phyloP scores from a whole-genome alignment of 2,888 invertebrate species.

The Listrodromus nycthemerus region DNA sequence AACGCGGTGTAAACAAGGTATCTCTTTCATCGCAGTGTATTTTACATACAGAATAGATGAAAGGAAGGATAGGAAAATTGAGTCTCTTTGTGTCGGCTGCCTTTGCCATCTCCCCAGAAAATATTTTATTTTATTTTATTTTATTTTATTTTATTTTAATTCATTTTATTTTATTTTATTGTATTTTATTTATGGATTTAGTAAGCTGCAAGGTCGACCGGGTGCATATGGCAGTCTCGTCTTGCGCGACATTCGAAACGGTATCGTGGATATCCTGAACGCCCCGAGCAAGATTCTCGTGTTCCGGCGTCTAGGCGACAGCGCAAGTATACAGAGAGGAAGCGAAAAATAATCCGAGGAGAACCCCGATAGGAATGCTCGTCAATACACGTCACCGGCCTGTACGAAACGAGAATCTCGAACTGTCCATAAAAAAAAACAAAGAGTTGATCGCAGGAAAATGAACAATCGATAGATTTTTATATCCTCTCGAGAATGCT shows the following conservation, averaged over 20 bases:
- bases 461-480: background rate
- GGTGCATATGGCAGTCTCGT: constrained; percentile 46
- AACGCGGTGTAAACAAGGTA: constrained; percentile 40
- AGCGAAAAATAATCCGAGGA: constrained; percentile 53
- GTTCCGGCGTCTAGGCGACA: constrained; percentile 54
- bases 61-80: background rate
- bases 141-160: too few relatives aligned
- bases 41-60: background rate
- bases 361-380: constrained; percentile 21
- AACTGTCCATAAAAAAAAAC: constrained; percentile 6
- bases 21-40: constrained; percentile 2
- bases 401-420: constrained; percentile 36
- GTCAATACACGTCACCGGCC: background rate
- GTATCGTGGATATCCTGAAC: constrained; percentile 61
- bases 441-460: background rate
- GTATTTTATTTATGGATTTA: constrained; percentile 46
- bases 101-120: background rate
- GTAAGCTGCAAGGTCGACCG: constrained; percentile 61
- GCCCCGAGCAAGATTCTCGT: constrained; percentile 66
- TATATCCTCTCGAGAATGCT: background rate
- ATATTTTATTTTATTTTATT: background rate
- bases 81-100: background rate
- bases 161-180: constrained; percentile 11
- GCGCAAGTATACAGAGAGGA: constrained; percentile 15
- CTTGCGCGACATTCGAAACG: constrained; percentile 64